Evolutionary conservation across 2,113 vertebrate species (phyloP), one percentile per base, ranked within the genome.

Genomic region (Cettia cetti): DNA sequence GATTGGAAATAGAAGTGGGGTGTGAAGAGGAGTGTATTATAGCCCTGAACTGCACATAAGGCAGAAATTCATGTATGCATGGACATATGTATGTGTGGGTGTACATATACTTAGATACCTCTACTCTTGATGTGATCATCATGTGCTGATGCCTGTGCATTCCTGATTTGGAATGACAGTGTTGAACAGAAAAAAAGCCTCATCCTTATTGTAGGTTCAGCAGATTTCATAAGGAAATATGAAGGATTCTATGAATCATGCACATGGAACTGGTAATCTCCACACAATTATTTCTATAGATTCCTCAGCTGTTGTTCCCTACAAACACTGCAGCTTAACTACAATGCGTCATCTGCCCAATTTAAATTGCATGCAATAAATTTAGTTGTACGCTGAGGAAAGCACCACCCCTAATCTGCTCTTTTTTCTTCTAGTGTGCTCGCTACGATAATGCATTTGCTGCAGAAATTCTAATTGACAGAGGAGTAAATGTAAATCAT

Each of bases 371-470:
- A 3, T 56, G 17, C 27, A 40, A 59, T 60, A 59, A 54, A 77
- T 82, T 80, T 28, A 50, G 2, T 81, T 88, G 60, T 75, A 59
- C 17, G 7, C 10, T 23, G 61, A 69, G 52, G 39, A 66, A 77
- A 91, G 37, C 27, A 64, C 16, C 39, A 20, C 61, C 52, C 31
- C 47, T 94, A 63, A 96, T 94, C 40, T 44, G n/a, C 13, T 92
- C 27, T 91, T 80, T 59, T 86, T 75, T 88, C 28, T 94, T 95
- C 37, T 94, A 99, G 99, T 99, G 99, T 87, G 99, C 99, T 66
- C 99, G 99, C 56, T 98, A 99, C 8, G 99, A 99, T 97, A 99
- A 99, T 31, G 97, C 98, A 81, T 99, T 99, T 95, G 98, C 98
- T 19, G 98, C 99, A 15, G 99, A 99, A 97, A 97, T 99, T 89